These are phyloP conservation scores for Drosophila triauraria DNA, from an alignment of 1,140 invertebrate genomes.

Conservation along the genomic window DNA sequence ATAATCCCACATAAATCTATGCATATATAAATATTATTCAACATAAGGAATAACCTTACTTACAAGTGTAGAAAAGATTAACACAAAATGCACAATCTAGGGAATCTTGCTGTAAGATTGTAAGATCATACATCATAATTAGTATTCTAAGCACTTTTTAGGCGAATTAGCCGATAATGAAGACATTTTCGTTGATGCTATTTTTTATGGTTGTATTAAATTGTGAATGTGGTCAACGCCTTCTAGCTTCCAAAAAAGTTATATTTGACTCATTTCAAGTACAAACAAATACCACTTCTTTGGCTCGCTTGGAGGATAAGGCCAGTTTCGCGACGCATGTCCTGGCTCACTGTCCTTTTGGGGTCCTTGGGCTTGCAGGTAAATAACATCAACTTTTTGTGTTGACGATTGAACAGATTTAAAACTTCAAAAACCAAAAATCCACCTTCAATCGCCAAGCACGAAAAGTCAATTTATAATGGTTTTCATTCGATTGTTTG, in stretches of 20 bases:
- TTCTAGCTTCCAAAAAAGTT: conserved; percentile 64
- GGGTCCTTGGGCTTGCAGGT: background rate
- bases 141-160: background rate
- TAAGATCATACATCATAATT: too few relatives aligned
- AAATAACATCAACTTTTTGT: conserved; percentile 46
- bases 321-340: background rate
- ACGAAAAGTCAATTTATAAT: conserved; percentile 52
- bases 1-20: too few relatives aligned
- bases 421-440: conserved; percentile 27
- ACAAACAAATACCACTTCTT: conserved; percentile 60
- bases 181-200: too few relatives aligned
- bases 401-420: conserved; percentile 76
- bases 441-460: conserved; percentile 62
- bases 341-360: background rate
- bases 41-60: too few relatives aligned
- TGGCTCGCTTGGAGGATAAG: conserved; percentile 53
- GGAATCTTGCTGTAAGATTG: too few relatives aligned
- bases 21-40: too few relatives aligned
- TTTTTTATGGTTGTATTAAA: background rate
- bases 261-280: conserved; percentile 45
- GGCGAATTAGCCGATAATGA: background rate
- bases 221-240: conserved; percentile 28
- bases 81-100: too few relatives aligned
- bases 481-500: background rate
- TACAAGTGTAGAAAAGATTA: too few relatives aligned